phyloP scores from a whole-genome alignment of 2,113 vertebrate genomes.

The Muntiacus muntjak region DNA sequence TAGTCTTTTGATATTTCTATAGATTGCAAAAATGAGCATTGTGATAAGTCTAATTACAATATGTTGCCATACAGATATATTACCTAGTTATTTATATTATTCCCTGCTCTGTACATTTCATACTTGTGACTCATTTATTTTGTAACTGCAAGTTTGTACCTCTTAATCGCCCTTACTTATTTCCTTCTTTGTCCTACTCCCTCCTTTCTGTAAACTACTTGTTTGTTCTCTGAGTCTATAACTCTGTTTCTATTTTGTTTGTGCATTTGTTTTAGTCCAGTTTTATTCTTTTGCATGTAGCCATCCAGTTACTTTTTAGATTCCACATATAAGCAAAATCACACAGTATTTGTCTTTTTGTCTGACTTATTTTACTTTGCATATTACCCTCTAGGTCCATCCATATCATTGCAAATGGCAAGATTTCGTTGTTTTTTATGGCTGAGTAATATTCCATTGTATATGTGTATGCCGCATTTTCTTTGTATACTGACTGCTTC shows the following conservation, averaged over 20 bases:
- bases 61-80: neutral
- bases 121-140: neutral
- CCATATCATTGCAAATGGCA: neutral
- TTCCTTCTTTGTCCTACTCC: neutral
- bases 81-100: neutral
- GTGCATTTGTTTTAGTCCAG: neutral
- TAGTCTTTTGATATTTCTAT: neutral
- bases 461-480: no score
- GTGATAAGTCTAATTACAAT: neutral
- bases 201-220: neutral
- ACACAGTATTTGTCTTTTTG: neutral
- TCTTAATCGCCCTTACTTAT: neutral
- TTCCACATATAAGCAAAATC: neutral
- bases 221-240: neutral
- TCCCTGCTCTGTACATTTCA: neutral
- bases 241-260: neutral
- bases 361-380: neutral
- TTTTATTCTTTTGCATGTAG: neutral
- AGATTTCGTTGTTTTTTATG: neutral
- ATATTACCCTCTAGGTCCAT: neutral
- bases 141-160: neutral
- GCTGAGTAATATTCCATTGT: neutral
- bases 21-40: neutral
- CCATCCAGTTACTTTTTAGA: neutral
- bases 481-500: neutral